Conservation (phyloP, 2,888 invertebrate species). For the Drosophila meridiana region DNA sequence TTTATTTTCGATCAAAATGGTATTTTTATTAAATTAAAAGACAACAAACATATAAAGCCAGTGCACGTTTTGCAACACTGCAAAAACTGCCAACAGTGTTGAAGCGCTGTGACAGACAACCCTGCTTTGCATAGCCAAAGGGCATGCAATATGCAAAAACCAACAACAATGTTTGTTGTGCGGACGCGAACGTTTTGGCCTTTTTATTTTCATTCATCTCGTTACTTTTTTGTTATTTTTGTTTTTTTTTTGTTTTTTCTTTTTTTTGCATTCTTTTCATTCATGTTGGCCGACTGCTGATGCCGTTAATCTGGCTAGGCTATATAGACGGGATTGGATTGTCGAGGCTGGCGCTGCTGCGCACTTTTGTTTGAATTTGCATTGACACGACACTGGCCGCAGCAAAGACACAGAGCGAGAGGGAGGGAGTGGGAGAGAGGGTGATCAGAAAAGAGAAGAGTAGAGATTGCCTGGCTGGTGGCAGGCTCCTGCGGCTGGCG, state of each 20-base stretch:
- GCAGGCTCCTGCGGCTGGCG: slow-evolving; percentile 29
- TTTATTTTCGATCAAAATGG: neutral
- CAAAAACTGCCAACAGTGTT: neutral
- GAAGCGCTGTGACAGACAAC: neutral
- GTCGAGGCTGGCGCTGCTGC: slow-evolving; percentile 37
- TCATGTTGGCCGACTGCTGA: slow-evolving; percentile 66
- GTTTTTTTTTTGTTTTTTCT: slow-evolving; percentile 19
- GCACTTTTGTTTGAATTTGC: slow-evolving; percentile 72
- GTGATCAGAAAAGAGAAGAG: neutral
- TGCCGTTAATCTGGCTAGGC: slow-evolving; percentile 71
- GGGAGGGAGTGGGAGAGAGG: neutral
- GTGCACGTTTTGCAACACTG: slow-evolving; percentile 10
- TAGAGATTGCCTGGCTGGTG: slow-evolving; percentile 14
- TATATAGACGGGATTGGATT: slow-evolving; percentile 51
- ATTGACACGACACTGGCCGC: slow-evolving; percentile 43
- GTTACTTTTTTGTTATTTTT: slow-evolving; percentile 3
- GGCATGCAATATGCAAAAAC: slow-evolving; percentile 43
- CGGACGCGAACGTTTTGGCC: slow-evolving; percentile 40
- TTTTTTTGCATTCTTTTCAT: slow-evolving; percentile 33
- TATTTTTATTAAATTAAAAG: neutral
- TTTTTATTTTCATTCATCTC: slow-evolving; percentile 24
- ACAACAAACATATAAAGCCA: neutral
- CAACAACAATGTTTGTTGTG: slow-evolving; percentile 56
- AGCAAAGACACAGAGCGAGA: neutral
- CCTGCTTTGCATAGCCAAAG: slow-evolving; percentile 8